Conservation (phyloP, 2,113 vertebrate species). For the Synchiropus splendidus region DNA sequence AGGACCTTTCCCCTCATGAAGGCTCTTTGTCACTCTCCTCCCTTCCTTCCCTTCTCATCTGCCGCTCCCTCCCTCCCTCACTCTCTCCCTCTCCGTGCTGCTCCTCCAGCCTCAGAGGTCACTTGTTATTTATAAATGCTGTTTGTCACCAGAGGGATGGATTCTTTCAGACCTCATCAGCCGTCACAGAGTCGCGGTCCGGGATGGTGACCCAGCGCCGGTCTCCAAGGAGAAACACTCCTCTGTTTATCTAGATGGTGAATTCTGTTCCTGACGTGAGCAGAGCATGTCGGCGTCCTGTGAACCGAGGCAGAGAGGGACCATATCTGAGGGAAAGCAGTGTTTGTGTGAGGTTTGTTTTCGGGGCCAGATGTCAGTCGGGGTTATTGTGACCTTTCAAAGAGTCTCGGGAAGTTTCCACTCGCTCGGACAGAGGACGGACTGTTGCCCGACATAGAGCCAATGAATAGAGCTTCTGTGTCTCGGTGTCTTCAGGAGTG, state of each 20-base stretch:
- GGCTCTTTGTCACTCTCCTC: not conserved
- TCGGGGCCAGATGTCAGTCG: slow-evolving; percentile 42
- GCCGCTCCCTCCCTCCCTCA: not conserved
- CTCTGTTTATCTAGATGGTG: no score
- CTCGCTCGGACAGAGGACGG: slow-evolving; percentile 22
- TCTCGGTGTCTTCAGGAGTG: not conserved
- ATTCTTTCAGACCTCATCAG: slow-evolving; percentile 27
- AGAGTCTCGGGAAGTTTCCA: slow-evolving; percentile 47
- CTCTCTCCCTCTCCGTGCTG: slow-evolving; percentile 1
- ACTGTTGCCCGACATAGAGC: slow-evolving; percentile 30
- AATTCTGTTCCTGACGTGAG: no score
- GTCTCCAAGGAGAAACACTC: no score
- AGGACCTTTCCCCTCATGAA: slow-evolving; percentile 1
- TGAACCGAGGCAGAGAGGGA: no score
- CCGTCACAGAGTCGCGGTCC: not conserved
- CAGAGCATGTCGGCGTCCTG: no score
- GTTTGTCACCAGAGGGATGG: slow-evolving; percentile 28
- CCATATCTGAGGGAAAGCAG: slow-evolving; percentile 10
- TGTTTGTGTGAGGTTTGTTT: slow-evolving; percentile 25
- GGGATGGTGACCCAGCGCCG: no score
- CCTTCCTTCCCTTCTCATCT: slow-evolving; percentile 1
- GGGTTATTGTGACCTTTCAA: slow-evolving; percentile 47
- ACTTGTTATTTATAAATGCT: slow-evolving; percentile 39
- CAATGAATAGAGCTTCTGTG: not conserved
- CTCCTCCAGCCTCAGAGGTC: slow-evolving; percentile 40